These are phyloP conservation scores for Stylophora pistillata DNA, from an alignment of 64 coral and sea anemone species.

Conservation along the genomic window DNA sequence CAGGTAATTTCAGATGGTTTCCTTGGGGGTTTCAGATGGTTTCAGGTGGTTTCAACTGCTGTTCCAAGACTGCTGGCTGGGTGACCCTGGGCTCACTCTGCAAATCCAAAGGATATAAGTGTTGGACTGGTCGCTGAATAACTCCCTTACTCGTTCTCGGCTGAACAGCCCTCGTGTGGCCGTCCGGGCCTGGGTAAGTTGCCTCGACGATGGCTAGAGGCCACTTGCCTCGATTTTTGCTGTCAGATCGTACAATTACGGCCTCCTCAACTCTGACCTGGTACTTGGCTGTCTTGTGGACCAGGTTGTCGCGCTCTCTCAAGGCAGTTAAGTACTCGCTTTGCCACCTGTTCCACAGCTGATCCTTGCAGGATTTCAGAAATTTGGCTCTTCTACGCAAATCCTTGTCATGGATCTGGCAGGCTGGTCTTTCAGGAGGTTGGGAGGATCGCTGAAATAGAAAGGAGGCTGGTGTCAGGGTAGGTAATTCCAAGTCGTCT, in stretches of 20 bases:
- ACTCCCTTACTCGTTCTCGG: slow-evolving; percentile 37
- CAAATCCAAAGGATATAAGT: slow-evolving; percentile 56
- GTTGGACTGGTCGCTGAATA: slow-evolving; percentile 46
- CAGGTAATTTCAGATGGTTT: no score
- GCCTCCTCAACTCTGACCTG: slow-evolving; percentile 26
- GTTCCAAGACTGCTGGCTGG: background rate
- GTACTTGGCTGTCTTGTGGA: background rate
- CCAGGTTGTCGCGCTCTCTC: background rate
- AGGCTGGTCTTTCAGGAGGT: background rate
- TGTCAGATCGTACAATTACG: slow-evolving; percentile 54
- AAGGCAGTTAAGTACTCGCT: background rate
- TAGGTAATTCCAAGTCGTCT: background rate
- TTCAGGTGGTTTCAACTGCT: slow-evolving; percentile 23
- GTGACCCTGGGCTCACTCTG: background rate
- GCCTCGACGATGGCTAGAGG: slow-evolving; percentile 39
- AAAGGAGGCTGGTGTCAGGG: background rate
- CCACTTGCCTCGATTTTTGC: slow-evolving; percentile 47
- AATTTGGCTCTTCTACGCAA: background rate
- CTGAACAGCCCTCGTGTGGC: slow-evolving; percentile 34
- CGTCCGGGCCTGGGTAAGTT: slow-evolving; percentile 50
- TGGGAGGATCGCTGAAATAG: background rate
- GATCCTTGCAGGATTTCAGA: background rate
- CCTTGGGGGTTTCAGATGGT: no score
- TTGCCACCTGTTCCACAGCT: background rate
- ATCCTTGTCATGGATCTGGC: background rate